Evolutionary conservation across 2,797 vertebrate species (phyloP).

Genomic region (Phataginus tetradactyla): DNA sequence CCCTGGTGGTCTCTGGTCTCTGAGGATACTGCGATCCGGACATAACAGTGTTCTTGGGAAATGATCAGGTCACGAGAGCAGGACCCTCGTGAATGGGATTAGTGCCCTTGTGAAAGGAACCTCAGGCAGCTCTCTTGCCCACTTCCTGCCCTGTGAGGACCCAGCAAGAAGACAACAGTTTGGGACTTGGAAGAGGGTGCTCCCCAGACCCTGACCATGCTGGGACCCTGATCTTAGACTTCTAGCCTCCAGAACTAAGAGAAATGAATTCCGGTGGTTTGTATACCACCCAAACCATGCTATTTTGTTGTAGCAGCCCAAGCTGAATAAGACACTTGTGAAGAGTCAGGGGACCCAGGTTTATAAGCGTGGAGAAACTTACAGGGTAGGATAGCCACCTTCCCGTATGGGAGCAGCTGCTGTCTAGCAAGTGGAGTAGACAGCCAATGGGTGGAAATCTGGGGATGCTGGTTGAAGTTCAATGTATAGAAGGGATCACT

Average conservation of each 20-base stretch:
- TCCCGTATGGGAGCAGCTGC: background rate
- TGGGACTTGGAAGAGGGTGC: background rate
- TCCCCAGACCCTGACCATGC: fast-evolving
- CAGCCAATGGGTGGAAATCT: background rate
- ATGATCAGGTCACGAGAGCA: background rate
- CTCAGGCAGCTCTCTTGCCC: background rate
- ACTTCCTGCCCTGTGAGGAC: background rate
- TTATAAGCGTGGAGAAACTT: background rate
- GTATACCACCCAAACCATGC: too few species aligned
- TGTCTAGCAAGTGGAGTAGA: background rate
- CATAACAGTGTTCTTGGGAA: background rate
- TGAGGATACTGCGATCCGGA: too few species aligned
- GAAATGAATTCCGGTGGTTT: background rate
- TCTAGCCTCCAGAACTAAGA: background rate
- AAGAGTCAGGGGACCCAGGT: background rate
- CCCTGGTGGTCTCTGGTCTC: too few species aligned
- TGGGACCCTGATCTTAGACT: background rate
- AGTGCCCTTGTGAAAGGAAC: background rate
- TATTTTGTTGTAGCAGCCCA: background rate
- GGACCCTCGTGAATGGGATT: background rate
- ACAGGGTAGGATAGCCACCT: fast-evolving
- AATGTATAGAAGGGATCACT: background rate
- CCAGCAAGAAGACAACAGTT: background rate
- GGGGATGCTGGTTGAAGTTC: background rate
- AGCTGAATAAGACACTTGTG: background rate